Conservation (phyloP, 2,797 vertebrate genomes). For the Cryptoprocta ferox region DNA sequence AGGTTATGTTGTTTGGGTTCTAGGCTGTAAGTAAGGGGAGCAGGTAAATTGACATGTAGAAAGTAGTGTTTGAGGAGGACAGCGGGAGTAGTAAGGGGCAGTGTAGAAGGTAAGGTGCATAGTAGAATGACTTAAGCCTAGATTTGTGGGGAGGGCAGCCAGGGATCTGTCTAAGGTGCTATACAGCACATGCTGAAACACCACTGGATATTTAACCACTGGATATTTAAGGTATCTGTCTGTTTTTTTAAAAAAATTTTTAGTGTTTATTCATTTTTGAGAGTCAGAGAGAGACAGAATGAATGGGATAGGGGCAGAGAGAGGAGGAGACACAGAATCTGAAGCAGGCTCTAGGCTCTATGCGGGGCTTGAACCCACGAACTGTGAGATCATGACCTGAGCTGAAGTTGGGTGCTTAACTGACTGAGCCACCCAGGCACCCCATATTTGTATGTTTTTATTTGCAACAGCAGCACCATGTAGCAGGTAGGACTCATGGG, state of each 20-base stretch:
- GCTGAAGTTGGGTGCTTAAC: too few relatives aligned
- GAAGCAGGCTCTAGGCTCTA: too few relatives aligned
- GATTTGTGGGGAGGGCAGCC: accelerated
- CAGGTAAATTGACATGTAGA: neutral
- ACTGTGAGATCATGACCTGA: too few relatives aligned
- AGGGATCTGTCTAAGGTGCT: neutral
- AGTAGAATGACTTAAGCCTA: accelerated
- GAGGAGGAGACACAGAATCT: too few relatives aligned
- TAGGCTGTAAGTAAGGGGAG: neutral
- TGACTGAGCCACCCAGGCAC: too few relatives aligned
- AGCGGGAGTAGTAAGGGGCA: neutral
- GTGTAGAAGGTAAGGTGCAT: neutral
- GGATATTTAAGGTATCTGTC: neutral
- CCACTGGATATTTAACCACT: accelerated
- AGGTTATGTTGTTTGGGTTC: neutral
- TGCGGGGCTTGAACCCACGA: too few relatives aligned
- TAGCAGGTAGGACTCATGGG: neutral
- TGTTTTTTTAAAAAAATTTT: neutral
- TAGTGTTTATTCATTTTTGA: too few relatives aligned
- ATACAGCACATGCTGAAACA: too few relatives aligned
- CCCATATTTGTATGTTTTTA: neutral
- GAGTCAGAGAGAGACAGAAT: too few relatives aligned
- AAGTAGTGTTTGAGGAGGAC: neutral
- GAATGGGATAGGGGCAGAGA: too few relatives aligned
- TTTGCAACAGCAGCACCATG: neutral